Evolutionary conservation across 2,888 invertebrate species (phyloP).

Genomic region (Epinotia demarniana): DNA sequence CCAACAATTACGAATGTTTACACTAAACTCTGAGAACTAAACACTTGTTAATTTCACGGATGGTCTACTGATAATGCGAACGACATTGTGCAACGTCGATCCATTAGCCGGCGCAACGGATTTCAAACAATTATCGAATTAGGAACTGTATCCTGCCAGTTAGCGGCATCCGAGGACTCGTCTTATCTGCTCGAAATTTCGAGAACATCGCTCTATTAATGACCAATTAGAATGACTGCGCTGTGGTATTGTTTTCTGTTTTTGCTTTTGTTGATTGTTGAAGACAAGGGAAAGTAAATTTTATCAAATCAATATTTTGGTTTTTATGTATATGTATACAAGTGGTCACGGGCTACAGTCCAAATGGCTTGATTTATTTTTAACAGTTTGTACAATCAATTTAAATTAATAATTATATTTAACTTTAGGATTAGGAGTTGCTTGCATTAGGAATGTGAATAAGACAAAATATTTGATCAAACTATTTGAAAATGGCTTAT

Average conservation of each 20-base stretch:
- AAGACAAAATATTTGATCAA: no score
- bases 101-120: conserved; percentile 61
- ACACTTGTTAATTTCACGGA: conserved; percentile 6
- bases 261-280: neutral
- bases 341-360: no score
- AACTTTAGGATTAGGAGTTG: no score
- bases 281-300: neutral
- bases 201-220: conserved; percentile 29
- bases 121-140: conserved; percentile 78
- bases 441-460: no score
- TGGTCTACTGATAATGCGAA: conserved; percentile 42
- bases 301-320: neutral
- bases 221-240: conserved; percentile 17
- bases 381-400: no score
- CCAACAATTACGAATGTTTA: neutral
- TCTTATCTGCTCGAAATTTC: conserved; percentile 30
- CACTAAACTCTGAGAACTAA: neutral
- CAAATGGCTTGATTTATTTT: no score
- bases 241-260: conserved; percentile 19
- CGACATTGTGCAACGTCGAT: conserved; percentile 53
- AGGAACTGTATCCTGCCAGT: conserved; percentile 70
- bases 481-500: no score
- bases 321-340: no score
- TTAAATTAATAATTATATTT: no score
- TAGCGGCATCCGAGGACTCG: conserved; percentile 49